phyloP scores from a whole-genome alignment of 2,888 invertebrate species.

The Ormyrus pomaceus region DNA sequence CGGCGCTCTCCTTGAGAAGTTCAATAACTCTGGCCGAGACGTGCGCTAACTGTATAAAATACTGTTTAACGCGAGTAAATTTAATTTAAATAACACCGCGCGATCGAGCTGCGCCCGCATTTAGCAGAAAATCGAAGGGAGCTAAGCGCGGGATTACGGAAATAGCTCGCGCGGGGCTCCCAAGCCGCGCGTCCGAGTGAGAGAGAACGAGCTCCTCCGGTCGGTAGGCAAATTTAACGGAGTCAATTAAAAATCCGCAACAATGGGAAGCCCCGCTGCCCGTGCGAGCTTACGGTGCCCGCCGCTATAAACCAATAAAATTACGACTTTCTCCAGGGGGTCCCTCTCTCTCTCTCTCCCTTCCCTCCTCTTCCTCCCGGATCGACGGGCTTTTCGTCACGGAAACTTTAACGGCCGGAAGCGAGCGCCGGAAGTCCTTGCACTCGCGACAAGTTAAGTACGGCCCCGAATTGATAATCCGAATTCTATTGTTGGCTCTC shows the following conservation, averaged over 20 bases:
- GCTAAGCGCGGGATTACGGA: neutral
- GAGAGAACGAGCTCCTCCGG: neutral
- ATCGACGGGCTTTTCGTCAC: constrained; percentile 27
- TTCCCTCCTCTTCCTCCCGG: no score
- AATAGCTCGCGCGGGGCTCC: neutral
- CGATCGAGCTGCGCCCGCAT: neutral
- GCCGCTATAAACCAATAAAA: neutral
- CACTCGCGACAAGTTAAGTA: neutral
- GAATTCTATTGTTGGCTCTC: constrained; percentile 26
- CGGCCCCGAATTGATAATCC: neutral
- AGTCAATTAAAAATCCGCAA: constrained; percentile 19
- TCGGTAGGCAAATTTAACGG: constrained; percentile 17
- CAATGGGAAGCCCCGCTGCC: neutral
- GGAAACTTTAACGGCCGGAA: constrained; percentile 5
- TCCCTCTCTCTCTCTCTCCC: neutral
- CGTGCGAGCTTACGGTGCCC: neutral
- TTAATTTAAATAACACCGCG: neutral
- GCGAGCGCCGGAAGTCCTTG: constrained; percentile 33
- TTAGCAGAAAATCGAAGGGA: neutral
- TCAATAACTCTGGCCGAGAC: neutral
- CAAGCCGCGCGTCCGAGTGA: neutral
- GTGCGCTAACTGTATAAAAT: no score
- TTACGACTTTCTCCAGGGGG: constrained; percentile 2
- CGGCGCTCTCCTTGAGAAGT: constrained; percentile 1
- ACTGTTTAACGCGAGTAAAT: no score